Evolutionary conservation across 1,140 invertebrate genomes (phyloP).

Genomic region (Diorhabda carinulata): DNA sequence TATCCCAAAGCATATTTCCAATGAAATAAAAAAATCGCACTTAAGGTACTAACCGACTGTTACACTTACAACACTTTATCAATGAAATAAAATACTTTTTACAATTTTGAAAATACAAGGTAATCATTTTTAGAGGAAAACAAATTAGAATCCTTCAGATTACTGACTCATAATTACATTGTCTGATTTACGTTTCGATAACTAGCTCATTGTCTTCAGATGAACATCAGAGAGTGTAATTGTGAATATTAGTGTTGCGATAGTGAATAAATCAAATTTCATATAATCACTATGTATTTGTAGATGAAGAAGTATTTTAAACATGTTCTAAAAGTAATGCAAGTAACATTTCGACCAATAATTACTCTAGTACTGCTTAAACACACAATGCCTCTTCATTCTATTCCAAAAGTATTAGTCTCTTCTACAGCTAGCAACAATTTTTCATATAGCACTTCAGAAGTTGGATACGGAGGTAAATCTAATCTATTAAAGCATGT

Average conservation of each 20-base stretch:
- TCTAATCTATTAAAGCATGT: constrained; percentile 97
- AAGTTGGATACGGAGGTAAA: constrained; percentile 91
- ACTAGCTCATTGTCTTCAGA: background rate
- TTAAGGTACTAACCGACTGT: background rate
- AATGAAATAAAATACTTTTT: too few relatives aligned
- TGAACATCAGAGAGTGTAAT: too few relatives aligned
- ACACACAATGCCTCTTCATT: constrained; percentile 55
- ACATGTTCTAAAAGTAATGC: too few relatives aligned
- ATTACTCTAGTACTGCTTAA: constrained; percentile 4
- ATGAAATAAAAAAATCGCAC: constrained; percentile 11
- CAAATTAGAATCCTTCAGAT: too few relatives aligned
- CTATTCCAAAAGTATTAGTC: constrained; percentile 96
- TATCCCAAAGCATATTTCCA: constrained; percentile 9
- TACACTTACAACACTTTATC: background rate
- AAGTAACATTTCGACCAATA: background rate
- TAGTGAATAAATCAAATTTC: too few relatives aligned
- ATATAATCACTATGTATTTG: too few relatives aligned
- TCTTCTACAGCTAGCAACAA: constrained; percentile 92
- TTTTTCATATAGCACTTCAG: constrained; percentile 91
- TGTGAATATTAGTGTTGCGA: too few relatives aligned
- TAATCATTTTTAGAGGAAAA: too few relatives aligned
- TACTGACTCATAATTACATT: too few relatives aligned
- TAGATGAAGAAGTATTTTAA: too few relatives aligned
- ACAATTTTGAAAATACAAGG: too few relatives aligned
- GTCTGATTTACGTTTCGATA: background rate